phyloP scores from a whole-genome alignment of 2,113 vertebrate genomes.

The Microtus richardsoni region DNA sequence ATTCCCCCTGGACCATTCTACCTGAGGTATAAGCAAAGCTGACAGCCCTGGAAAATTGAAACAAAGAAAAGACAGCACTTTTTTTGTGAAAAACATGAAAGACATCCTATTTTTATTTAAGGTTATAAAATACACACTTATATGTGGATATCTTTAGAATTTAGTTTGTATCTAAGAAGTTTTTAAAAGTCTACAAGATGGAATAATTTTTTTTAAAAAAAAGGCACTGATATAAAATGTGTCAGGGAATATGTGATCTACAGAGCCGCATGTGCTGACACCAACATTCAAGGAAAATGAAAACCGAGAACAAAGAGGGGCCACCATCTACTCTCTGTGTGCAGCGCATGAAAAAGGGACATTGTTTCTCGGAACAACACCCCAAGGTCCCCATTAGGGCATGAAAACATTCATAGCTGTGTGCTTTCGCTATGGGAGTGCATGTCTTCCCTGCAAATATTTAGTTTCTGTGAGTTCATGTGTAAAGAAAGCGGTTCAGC shows the following conservation, averaged over 20 bases:
- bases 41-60: not conserved
- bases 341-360: constrained; percentile 13
- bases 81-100: not conserved
- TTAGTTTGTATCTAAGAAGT: not conserved
- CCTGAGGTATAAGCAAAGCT: not conserved
- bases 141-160: not conserved
- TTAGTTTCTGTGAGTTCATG: constrained; percentile 50
- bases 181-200: not conserved
- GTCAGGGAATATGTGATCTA: not conserved
- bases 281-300: constrained; percentile 5
- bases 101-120: not conserved
- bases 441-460: constrained; percentile 63
- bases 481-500: not conserved
- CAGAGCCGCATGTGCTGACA: not conserved
- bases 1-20: not conserved
- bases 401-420: constrained; percentile 48
- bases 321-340: constrained; percentile 13
- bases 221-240: constrained; percentile 28
- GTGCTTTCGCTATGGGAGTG: not conserved
- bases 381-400: constrained; percentile 58
- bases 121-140: not conserved
- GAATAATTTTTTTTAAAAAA: not conserved
- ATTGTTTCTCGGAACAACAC: constrained; percentile 47
- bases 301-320: not conserved
- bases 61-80: not conserved